Base-by-base conservation (phyloP, 2,113 vertebrate genomes). In the Chauna torquata region DNA sequence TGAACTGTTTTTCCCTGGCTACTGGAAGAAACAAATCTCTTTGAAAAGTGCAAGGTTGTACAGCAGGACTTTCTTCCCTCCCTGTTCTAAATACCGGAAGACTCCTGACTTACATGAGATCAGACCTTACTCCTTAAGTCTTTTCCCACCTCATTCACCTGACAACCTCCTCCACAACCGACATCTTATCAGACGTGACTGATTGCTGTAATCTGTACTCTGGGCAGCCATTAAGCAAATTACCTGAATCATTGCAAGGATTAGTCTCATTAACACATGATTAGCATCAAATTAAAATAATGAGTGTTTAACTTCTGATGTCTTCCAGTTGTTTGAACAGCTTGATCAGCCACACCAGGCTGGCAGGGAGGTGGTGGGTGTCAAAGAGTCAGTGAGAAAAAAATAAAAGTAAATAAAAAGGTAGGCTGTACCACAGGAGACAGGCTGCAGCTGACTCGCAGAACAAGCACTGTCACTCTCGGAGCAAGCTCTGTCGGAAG, bases 251-350 rank as follows among this genome's bases (percentile, higher is more conserved):
- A 99, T 99, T 99, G 99, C 98, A 98, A 99, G 99, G 99, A 99
- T 99, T 99, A 99, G 99, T 99, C 99, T 99, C 99, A 99, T 99
- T 99, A 99, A 99, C 99, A 99, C 99, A 99, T 99, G 99, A 99
- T 99, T 99, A 99, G 99, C 99, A 99, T 99, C 99, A 99, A 99
- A 99, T 99, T 99, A 99, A 99, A 99, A 99, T 99, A 99, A 99
- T 99, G 99, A 99, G 99, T 99, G 99, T 99, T 99, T 99, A 99
- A 99, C 99, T 99, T 99, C 98, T 99, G 99, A 99, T 99, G 99
- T 99, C 99, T 99, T 99, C 99, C 99, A 99, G 99, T 99, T 99
- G 99, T 99, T 99, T 99, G 98, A 99, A 99, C 99, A 99, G 99
- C 99, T 99, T 99, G 99, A 99, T 99, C 98, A 99, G 98, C 98